Evolutionary conservation across 1,140 invertebrate species (phyloP), one percentile per base, ranked within the genome.

Genomic region (Diuraphis noxia): DNA sequence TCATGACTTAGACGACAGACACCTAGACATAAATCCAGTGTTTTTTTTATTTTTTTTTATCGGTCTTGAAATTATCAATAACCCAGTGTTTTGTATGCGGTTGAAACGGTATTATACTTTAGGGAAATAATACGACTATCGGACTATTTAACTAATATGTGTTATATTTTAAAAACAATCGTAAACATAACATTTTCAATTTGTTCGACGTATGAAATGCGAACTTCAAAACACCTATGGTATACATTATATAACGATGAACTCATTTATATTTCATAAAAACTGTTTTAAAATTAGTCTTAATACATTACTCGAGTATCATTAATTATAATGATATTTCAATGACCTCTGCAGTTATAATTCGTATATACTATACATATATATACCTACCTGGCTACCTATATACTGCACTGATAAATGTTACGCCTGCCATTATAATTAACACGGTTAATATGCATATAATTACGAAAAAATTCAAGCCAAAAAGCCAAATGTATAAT

Each of bases 261-360:
- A 82, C 25, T n/a, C 81, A 3, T 82, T 82, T 82, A 13, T 41
- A 72, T 82, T 81, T 81, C 41, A 82, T 82, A 30, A 82, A 82
- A 82, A 82, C 6, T 36, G 17, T 79, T 79, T 79, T 79, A 36
- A 79, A 79, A 79, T 79, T 38, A 38, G 38, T 38, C n/a, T 41
- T 38, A 38, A 9, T 81, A 38, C 36, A 81, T 81, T 40, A 40
- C 23, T 81, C 9, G 21, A 72, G 56, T 36, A 36, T 79, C 34
- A 79, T 81, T 81, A 82, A 41, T 30, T 41, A 82, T 79, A 79
- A 40, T 30, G 81, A 81, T 41, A 41, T 82, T 82, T 40, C 38
- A 38, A 82, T 38, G 81, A 82, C 38, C 40, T 82, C 38, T 30
- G 72, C 72, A 36, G 81, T 82, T 82, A 13, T 41, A 82, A n/a